phyloP scores from a whole-genome alignment of 2,888 invertebrate species.

The Syrista parreyssii region DNA sequence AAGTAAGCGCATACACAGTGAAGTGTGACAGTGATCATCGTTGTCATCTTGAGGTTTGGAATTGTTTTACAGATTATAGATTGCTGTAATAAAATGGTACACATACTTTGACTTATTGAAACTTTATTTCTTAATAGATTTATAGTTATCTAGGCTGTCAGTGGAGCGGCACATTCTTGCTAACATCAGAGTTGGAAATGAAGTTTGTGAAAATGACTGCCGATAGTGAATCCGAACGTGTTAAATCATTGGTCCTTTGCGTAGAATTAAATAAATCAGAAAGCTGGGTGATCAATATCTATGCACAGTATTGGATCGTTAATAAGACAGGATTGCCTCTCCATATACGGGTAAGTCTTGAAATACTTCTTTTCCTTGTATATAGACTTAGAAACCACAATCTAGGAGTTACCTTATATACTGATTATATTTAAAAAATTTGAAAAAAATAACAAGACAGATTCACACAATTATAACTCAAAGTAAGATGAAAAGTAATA shows the following conservation, averaged over 20 bases:
- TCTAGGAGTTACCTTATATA: constrained; percentile 7
- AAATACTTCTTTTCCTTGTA: constrained; percentile 9
- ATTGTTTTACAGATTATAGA: background rate
- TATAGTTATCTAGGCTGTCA: constrained; percentile 74
- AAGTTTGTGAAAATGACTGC: constrained; percentile 75
- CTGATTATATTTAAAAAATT: background rate
- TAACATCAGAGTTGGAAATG: constrained; percentile 74
- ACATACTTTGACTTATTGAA: background rate
- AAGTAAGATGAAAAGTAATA: too few species aligned
- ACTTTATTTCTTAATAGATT: constrained; percentile 58
- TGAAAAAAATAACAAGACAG: background rate
- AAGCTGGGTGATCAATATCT: constrained; percentile 76
- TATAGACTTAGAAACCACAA: background rate
- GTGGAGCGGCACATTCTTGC: constrained; percentile 78
- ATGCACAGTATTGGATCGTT: constrained; percentile 89
- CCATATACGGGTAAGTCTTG: constrained; percentile 75
- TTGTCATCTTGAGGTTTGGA: constrained; percentile 61
- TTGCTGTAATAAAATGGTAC: background rate
- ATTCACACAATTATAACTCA: background rate
- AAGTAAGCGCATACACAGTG: constrained; percentile 76
- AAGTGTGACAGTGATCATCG: constrained; percentile 72
- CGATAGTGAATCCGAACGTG: constrained; percentile 75
- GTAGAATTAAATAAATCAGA: constrained; percentile 74
- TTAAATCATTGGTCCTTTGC: constrained; percentile 76
- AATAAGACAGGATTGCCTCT: constrained; percentile 89